These are phyloP conservation scores for Octopus sinensis DNA, from an alignment of 1,140 invertebrate species.

Conservation along the genomic window DNA sequence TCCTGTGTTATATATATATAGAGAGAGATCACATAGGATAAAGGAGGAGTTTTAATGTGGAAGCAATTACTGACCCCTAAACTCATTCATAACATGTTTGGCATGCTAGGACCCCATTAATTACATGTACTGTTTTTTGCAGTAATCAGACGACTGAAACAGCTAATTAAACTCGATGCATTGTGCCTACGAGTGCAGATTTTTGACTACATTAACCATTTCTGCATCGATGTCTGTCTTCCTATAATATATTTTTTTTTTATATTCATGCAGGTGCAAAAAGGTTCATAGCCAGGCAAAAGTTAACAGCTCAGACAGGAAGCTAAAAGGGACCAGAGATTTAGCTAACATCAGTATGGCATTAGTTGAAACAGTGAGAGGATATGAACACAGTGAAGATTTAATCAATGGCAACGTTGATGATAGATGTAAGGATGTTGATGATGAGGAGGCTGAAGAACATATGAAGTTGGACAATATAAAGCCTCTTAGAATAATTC, in stretches of 20 bases:
- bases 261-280: background rate
- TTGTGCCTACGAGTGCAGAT: background rate
- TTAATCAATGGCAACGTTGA: background rate
- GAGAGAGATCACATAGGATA: too few relatives aligned
- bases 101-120: too few relatives aligned
- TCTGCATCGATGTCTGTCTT: background rate
- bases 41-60: too few relatives aligned
- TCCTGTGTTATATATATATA: too few relatives aligned
- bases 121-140: too few relatives aligned
- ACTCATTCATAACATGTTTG: too few relatives aligned
- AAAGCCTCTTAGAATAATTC: constrained; percentile 7
- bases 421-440: background rate
- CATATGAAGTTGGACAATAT: background rate
- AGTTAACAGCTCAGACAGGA: background rate
- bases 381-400: constrained; percentile 2
- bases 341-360: background rate
- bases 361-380: background rate
- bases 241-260: background rate
- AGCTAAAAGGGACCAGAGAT: background rate
- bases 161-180: too few relatives aligned
- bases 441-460: background rate
- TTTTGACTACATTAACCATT: background rate
- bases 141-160: too few relatives aligned
- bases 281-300: background rate
- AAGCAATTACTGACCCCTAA: too few relatives aligned